Percentiles rank a stretch among this genome's conserved stretches.
These are phyloP conservation scores for Micronycteris hirsuta DNA, from an alignment of 2,113 vertebrate species.

Conservation along the genomic window DNA sequence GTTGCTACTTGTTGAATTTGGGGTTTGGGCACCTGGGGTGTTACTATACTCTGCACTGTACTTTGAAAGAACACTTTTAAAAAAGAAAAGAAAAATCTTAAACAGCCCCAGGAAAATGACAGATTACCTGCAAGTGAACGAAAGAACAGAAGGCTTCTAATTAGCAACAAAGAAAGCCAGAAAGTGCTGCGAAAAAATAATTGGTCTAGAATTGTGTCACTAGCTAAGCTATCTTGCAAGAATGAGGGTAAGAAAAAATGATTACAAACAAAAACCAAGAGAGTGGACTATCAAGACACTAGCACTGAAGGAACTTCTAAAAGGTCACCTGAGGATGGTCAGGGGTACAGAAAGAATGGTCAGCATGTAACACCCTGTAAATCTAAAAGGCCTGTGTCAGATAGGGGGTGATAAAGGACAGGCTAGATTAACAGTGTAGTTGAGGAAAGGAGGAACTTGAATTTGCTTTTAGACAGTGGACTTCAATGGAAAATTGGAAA, in stretches of 20 bases:
- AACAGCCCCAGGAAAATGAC: background rate
- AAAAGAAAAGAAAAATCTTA: background rate
- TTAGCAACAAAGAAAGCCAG: background rate
- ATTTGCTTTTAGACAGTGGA: background rate
- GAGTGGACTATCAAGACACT: background rate
- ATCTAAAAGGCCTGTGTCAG: background rate
- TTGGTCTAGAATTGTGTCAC: background rate
- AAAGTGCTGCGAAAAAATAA: background rate
- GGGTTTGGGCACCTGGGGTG: no score
- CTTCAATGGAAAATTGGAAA: background rate
- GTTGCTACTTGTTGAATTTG: background rate
- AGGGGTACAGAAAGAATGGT: background rate
- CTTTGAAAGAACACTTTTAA: background rate
- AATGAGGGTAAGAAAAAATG: background rate
- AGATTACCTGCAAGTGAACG: background rate
- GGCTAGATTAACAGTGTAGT: background rate
- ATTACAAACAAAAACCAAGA: background rate
- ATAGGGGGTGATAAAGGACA: background rate
- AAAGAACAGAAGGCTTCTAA: background rate
- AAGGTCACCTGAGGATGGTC: background rate
- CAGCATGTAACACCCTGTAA: background rate
- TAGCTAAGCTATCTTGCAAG: background rate
- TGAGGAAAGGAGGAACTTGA: slow-evolving; percentile 7
- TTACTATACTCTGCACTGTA: background rate
- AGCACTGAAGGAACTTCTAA: background rate